Base-by-base conservation (phyloP, 1,140 invertebrate species). In the Phymastichus coffea region DNA sequence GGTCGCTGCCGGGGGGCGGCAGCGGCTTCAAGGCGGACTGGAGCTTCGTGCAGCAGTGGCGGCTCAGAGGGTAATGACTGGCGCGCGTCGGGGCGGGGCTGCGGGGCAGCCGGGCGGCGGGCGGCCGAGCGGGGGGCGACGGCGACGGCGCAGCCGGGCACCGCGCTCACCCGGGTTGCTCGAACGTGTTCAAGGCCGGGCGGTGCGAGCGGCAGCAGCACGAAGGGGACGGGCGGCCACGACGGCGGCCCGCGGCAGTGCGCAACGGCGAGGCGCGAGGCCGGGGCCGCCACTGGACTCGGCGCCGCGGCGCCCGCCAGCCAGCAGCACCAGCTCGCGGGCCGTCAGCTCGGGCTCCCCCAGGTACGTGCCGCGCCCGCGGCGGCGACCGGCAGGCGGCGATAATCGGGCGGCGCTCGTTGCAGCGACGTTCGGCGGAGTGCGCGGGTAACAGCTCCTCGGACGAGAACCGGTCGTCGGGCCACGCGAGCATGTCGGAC, bases 401-500 rank as follows among this genome's bases (percentile, higher is more conserved):
- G n/a, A n/a, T n/a, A n/a, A n/a, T n/a, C n/a, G n/a, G n/a, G n/a
- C n/a, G n/a, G n/a, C n/a, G n/a, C n/a, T 33, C n/a, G n/a, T 70
- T 65, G 71, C 83, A 88, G 84, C 83, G 88, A 19, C 83, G 88
- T n/a, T n/a, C 28, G n/a, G 87, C 89, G 63, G 89, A 92, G 67
- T 91, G 88, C 67, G 82, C 82, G 43, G 83, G 83, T 20, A 90
- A 91, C 74, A 93, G 91, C 72, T 93, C 91, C 14, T 93, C 91
- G 3, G 91, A 94, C 76, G 91, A 93, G 75, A 93, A 92, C 74
- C 82, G 91, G 23, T 93, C 91, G 14, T 93, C 91, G 1, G 92
- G 92, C 0, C 92, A 94, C 73, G 92, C 92, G n/a, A 92, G 89
- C 63, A 93, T 94, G 91, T 93, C 91, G 28, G 91, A 94, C 69